A percentile compares a stretch with the other conserved stretches of the same genome.
Conservation (phyloP, 2,888 invertebrate genomes). For the Sylvicola cinctus region DNA sequence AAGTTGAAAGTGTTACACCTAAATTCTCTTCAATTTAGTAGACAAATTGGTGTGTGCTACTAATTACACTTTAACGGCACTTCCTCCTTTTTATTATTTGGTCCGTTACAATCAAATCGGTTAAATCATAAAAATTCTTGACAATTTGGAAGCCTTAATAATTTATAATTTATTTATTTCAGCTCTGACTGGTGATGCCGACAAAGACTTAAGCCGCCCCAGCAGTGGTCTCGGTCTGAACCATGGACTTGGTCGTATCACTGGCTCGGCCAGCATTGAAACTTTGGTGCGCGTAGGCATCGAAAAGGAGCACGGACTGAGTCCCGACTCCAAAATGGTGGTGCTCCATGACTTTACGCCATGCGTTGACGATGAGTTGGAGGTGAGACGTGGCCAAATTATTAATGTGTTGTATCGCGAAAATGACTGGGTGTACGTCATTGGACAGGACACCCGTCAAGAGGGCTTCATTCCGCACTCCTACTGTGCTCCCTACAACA, state of each 20-base stretch:
- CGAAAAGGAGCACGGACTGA: slow-evolving; percentile 78
- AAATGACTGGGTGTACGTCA: slow-evolving; percentile 95
- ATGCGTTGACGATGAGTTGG: slow-evolving; percentile 85
- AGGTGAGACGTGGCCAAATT: slow-evolving; percentile 74
- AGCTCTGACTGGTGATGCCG: slow-evolving; percentile 59
- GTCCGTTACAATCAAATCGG: too few species aligned
- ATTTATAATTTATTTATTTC: slow-evolving; percentile 22
- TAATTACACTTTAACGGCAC: too few species aligned
- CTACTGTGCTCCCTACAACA: slow-evolving; percentile 69
- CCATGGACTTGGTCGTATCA: slow-evolving; percentile 78
- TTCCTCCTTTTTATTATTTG: too few species aligned
- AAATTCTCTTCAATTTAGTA: too few species aligned
- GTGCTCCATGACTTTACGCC: slow-evolving; percentile 87
- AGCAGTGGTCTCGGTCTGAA: slow-evolving; percentile 38
- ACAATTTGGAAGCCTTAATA: too few species aligned
- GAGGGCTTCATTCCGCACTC: slow-evolving; percentile 92
- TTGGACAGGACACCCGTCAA: slow-evolving; percentile 68
- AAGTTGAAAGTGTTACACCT: background rate
- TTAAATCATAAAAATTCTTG: background rate
- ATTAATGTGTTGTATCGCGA: slow-evolving; percentile 89
- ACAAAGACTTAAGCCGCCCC: slow-evolving; percentile 44
- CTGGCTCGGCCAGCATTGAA: slow-evolving; percentile 85
- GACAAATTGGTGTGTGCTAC: too few species aligned
- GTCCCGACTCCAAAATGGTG: slow-evolving; percentile 88
- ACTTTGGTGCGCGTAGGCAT: slow-evolving; percentile 75